These are phyloP conservation scores for Bufo bufo DNA, from an alignment of 2,113 vertebrate genomes.

Conservation along the genomic window DNA sequence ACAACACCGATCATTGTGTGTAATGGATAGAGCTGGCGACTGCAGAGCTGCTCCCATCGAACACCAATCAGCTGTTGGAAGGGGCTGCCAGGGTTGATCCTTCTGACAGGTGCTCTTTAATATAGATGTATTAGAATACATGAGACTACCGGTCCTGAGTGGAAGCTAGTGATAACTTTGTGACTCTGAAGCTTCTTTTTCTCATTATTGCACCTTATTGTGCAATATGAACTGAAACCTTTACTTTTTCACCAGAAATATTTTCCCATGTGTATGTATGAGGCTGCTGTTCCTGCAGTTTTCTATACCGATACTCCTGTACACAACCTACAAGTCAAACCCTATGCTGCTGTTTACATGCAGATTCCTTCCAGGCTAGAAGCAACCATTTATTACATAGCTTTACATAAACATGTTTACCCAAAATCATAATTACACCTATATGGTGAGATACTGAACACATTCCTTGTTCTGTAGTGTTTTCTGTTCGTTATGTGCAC, in stretches of 20 bases:
- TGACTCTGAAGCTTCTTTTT: too few species aligned
- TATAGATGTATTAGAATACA: too few species aligned
- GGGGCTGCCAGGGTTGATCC: too few species aligned
- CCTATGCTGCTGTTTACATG: constrained; percentile 38
- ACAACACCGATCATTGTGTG: too few species aligned
- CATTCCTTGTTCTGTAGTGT: constrained; percentile 17
- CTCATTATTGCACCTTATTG: too few species aligned
- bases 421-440: not conserved
- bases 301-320: not conserved
- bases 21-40: too few species aligned
- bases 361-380: constrained; percentile 19
- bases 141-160: too few species aligned
- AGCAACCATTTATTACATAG: not conserved
- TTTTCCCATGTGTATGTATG: constrained; percentile 8
- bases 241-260: not conserved
- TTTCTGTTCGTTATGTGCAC: not conserved
- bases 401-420: constrained; percentile 45
- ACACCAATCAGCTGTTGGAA: too few species aligned
- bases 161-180: too few species aligned
- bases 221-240: not conserved
- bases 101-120: too few species aligned
- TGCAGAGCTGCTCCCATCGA: too few species aligned
- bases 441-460: constrained; percentile 17
- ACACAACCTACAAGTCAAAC: constrained; percentile 8
- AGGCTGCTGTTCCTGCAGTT: not conserved